These are phyloP conservation scores for Oxyteleia sp. DNA, from an alignment of 2,888 invertebrate species.

Conservation along the genomic window DNA sequence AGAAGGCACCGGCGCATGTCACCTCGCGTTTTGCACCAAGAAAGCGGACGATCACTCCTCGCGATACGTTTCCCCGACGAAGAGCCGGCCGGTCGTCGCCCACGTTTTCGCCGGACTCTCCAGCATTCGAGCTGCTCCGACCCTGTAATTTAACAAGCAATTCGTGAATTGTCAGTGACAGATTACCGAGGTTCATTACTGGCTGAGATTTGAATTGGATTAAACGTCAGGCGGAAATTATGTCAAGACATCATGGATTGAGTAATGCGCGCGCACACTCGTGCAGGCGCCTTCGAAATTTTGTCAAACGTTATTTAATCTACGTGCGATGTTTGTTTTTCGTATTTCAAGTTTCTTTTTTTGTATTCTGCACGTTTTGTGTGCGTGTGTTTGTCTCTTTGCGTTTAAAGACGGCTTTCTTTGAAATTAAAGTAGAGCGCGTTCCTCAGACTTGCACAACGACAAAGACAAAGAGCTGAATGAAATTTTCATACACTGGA, in stretches of 20 bases:
- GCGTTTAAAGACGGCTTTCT: slow-evolving; percentile 12
- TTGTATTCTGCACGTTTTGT: too few relatives aligned
- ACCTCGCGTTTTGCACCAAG: not conserved
- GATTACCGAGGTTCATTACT: not conserved
- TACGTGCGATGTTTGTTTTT: too few relatives aligned
- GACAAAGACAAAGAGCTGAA: slow-evolving; percentile 11
- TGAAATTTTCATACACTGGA: slow-evolving; percentile 29
- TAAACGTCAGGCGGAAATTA: too few relatives aligned
- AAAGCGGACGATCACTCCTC: slow-evolving; percentile 37
- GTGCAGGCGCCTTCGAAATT: too few relatives aligned
- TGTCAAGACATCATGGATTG: too few relatives aligned
- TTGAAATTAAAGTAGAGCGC: slow-evolving; percentile 21
- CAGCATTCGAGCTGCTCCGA: slow-evolving; percentile 44
- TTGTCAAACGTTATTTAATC: too few relatives aligned
- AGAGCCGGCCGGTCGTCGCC: slow-evolving; percentile 42
- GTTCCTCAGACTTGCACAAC: too few relatives aligned
- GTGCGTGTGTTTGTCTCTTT: too few relatives aligned
- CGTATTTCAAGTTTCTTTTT: too few relatives aligned
- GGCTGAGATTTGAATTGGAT: not conserved
- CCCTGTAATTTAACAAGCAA: slow-evolving; percentile 19
- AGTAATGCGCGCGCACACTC: too few relatives aligned
- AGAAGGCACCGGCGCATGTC: slow-evolving; percentile 29
- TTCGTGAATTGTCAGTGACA: not conserved
- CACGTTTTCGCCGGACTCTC: slow-evolving; percentile 34
- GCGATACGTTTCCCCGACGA: slow-evolving; percentile 44